A percentile compares a stretch with the other conserved stretches of the same genome.
phyloP scores from a whole-genome alignment of 2,113 vertebrate species.

The Ameiurus melas region DNA sequence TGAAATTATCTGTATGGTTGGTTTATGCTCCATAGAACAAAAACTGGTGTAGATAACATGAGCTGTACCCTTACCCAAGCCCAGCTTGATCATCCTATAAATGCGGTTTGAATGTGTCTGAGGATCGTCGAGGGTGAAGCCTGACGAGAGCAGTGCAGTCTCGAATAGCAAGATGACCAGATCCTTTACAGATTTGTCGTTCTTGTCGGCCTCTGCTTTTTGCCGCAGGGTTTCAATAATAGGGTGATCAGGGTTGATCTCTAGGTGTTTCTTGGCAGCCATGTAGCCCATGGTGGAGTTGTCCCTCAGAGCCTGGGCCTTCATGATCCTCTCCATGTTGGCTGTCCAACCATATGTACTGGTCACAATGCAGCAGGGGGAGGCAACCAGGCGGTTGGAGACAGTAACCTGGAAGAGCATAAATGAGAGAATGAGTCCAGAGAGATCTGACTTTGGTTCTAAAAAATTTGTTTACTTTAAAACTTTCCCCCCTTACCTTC shows the following conservation, averaged over 20 bases:
- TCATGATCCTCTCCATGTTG: constrained; percentile 85
- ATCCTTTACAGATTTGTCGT: constrained; percentile 80
- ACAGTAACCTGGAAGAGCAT: constrained; percentile 66
- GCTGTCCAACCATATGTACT: constrained; percentile 83
- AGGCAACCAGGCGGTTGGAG: constrained; percentile 77
- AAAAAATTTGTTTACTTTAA: too few relatives aligned
- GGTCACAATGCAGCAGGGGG: constrained; percentile 81
- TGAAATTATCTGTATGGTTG: background rate
- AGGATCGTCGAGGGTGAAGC: constrained; percentile 80
- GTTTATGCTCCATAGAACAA: background rate
- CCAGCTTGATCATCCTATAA: constrained; percentile 83
- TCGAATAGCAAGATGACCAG: constrained; percentile 79
- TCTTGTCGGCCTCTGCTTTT: constrained; percentile 80
- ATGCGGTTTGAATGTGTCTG: constrained; percentile 81
- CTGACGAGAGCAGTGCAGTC: constrained; percentile 77
- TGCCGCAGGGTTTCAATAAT: constrained; percentile 76
- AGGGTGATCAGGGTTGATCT: constrained; percentile 77
- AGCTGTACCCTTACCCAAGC: constrained; percentile 68
- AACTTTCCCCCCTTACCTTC: constrained; percentile 64
- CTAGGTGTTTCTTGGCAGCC: constrained; percentile 82
- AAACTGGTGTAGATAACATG: background rate
- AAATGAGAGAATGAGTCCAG: background rate
- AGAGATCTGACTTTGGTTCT: background rate
- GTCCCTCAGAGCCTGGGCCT: constrained; percentile 79
- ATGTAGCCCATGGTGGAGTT: constrained; percentile 83